Evolutionary conservation across 2,797 vertebrate species (phyloP).

Genomic region (Chloroceryle amazona): DNA sequence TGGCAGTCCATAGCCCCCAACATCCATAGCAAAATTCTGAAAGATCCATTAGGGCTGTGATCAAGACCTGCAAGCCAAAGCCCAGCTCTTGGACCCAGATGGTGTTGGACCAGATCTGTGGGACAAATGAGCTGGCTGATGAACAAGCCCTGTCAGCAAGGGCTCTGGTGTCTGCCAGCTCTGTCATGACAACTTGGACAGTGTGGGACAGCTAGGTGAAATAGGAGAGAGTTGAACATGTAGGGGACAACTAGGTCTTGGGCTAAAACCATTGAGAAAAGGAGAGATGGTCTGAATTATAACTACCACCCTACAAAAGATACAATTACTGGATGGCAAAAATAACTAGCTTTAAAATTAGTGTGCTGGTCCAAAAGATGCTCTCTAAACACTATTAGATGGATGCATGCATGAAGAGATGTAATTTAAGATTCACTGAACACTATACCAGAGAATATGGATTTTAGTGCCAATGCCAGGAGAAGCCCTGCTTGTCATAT

Average conservation of each 20-base stretch:
- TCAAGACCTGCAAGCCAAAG: background rate
- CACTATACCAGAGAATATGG: background rate
- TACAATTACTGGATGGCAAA: background rate
- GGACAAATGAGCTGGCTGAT: background rate
- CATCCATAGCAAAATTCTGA: background rate
- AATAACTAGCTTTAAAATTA: background rate
- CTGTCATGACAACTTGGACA: accelerated
- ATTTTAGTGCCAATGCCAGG: background rate
- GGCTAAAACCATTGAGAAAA: background rate
- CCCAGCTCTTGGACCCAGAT: background rate
- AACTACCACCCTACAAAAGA: background rate
- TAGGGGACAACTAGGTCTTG: background rate
- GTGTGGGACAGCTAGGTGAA: background rate
- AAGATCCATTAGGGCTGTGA: background rate
- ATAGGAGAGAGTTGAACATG: background rate
- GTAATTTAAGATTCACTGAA: background rate
- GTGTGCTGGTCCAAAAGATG: background rate
- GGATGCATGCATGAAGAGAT: background rate
- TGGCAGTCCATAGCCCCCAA: background rate
- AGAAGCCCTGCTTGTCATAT: background rate
- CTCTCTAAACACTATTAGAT: background rate
- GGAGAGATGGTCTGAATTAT: background rate
- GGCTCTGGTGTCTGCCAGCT: background rate
- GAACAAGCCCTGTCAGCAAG: background rate
- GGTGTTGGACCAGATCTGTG: background rate